phyloP scores from a whole-genome alignment of 35 echinoderm and acorn worm genomes.

The Diadema setosum region DNA sequence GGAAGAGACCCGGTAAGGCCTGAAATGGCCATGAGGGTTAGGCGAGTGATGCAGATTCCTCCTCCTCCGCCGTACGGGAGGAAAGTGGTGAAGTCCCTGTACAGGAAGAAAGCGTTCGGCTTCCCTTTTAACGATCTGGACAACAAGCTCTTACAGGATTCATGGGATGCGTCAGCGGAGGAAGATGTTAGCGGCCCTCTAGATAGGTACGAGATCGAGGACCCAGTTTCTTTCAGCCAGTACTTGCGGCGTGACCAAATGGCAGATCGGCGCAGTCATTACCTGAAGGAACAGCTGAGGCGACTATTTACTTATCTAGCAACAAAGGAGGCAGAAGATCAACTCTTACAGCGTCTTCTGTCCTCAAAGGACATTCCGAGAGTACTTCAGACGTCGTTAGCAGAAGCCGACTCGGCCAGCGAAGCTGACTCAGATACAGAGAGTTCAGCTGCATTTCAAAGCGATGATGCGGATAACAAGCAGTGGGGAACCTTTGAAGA shows the following conservation, averaged over 20 bases:
- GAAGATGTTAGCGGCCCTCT: neutral
- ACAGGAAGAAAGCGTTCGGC: slow-evolving; percentile 7
- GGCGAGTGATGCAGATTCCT: neutral
- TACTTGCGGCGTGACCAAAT: neutral
- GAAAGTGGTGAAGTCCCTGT: neutral
- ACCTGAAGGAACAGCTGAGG: neutral
- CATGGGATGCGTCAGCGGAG: neutral
- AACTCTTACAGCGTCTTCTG: neutral
- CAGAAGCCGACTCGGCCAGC: neutral
- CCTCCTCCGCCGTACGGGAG: neutral
- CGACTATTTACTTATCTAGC: too few relatives aligned
- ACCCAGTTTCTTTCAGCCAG: neutral
- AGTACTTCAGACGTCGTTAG: neutral
- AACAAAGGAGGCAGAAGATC: neutral
- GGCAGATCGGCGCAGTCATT: neutral
- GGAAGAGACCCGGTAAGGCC: neutral
- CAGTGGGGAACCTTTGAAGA: neutral
- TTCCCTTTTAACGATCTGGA: neutral
- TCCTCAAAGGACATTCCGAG: neutral
- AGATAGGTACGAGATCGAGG: neutral
- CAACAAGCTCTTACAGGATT: neutral
- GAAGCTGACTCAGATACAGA: neutral
- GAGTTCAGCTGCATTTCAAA: neutral
- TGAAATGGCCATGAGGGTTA: neutral
- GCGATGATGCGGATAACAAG: neutral